Percentiles rank a stretch among this genome's conserved stretches.
Evolutionary conservation across 1,140 invertebrate genomes (phyloP).

Genomic region (Metopolophium dirhodum): DNA sequence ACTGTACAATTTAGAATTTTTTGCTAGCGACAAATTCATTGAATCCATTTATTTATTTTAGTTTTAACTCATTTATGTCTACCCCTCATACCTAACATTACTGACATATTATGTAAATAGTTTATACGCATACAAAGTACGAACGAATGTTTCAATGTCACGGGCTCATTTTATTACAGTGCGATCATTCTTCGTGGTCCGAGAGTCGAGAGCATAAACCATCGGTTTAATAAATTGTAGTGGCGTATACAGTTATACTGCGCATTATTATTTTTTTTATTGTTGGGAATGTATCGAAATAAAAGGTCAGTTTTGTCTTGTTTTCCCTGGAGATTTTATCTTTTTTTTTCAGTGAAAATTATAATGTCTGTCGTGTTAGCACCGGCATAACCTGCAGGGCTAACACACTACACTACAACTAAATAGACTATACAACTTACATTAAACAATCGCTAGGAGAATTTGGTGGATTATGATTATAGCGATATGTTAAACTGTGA

Average conservation of each 20-base stretch:
- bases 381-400: too few species aligned
- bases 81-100: neutral
- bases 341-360: too few species aligned
- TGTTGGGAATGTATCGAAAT: neutral
- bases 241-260: neutral
- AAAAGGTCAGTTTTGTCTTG: neutral
- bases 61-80: neutral
- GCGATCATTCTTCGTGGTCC: neutral
- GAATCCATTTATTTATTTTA: neutral
- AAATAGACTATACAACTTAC: too few species aligned
- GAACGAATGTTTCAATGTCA: neutral
- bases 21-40: neutral
- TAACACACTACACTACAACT: too few species aligned
- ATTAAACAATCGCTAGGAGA: too few species aligned
- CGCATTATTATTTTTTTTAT: neutral
- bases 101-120: neutral
- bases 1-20: neutral
- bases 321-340: too few species aligned
- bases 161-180: neutral
- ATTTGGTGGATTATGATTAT: too few species aligned
- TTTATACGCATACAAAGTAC: neutral
- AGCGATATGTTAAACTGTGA: too few species aligned
- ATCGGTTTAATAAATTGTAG: neutral
- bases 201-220: neutral
- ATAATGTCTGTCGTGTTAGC: too few species aligned